Evolutionary conservation across 2,888 invertebrate genomes (phyloP), one percentile per base, ranked within the genome.

Genomic region (Clusia tigrina): DNA sequence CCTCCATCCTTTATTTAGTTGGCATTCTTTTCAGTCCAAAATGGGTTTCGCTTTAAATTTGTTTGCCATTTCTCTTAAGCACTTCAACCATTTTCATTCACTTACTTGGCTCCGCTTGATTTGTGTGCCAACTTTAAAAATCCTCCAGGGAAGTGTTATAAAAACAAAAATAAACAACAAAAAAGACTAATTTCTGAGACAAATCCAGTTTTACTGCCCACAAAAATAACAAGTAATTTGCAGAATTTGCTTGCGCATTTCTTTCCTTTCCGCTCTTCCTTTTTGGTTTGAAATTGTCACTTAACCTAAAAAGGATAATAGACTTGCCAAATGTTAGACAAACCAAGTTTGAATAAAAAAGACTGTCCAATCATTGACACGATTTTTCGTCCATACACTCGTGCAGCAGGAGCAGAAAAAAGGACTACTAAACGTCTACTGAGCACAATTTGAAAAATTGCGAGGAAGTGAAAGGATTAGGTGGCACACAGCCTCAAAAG

Each of bases 141-240:
- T n/a, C n/a, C n/a, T n/a, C n/a, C n/a, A n/a, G n/a, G n/a, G 32
- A 32, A 32, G 32, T 32, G 6, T 32, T 32, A 9, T 32, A 32
- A 32, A 32, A 12, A 32, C 32, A 32, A 12, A 9, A 12, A 32
- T 9, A 32, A 32, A 32, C 6, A 9, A 32, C 32, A 32, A 32
- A 32, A 32, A 58, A 53, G 12, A 53, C 52, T 38, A n/a, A n/a
- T 59, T 59, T 42, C 42, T 25, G 58, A 26, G 59, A 54, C 62
- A 57, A 24, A 68, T 53, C 62, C 77, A 77, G 74, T 72, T 66
- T 67, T 12, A 26, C 60, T 62, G 63, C 58, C 68, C 22, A 22
- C 48, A 20, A 15, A 48, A 48, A 23, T 61, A 54, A 18, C 38
- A 46, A 52, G 58, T 53, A 37, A 59, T 59, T 59, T 59, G 37